These are phyloP conservation scores for Phylloscopus trochilus DNA, from an alignment of 2,113 vertebrate genomes.

Conservation along the genomic window DNA sequence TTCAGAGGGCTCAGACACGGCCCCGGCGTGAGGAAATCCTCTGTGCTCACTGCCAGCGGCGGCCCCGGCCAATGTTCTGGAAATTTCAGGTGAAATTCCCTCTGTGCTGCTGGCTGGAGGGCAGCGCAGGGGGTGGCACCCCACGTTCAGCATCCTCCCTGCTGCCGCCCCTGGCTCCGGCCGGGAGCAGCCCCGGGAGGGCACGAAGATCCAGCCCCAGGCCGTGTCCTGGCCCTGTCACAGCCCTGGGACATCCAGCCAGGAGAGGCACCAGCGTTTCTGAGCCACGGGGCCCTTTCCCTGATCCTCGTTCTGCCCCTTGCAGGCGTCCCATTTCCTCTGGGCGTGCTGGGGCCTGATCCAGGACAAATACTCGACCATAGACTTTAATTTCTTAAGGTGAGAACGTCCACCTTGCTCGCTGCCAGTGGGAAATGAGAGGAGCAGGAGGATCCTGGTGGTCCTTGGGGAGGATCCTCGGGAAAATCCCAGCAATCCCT, in stretches of 20 bases:
- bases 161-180: background rate
- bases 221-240: background rate
- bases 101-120: background rate
- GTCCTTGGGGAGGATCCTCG: background rate
- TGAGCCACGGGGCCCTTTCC: fast-evolving
- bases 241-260: background rate
- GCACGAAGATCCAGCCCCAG: background rate
- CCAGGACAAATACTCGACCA: conserved; percentile 94
- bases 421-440: background rate
- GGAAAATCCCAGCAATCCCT: no score
- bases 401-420: conserved; percentile 31
- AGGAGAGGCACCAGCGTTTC: background rate
- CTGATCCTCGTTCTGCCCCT: background rate
- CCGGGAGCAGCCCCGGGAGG: background rate
- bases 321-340: conserved; percentile 94
- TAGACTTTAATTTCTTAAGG: conserved; percentile 95
- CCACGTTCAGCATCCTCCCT: background rate
- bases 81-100: background rate
- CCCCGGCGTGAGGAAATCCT: background rate
- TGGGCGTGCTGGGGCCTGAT: conserved; percentile 98
- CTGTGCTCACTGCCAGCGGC: background rate
- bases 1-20: background rate
- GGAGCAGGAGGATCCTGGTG: background rate
- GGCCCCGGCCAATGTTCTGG: background rate
- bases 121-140: fast-evolving